These are phyloP conservation scores for Athene cunicularia DNA, from an alignment of 2,113 vertebrate species.

Conservation along the genomic window DNA sequence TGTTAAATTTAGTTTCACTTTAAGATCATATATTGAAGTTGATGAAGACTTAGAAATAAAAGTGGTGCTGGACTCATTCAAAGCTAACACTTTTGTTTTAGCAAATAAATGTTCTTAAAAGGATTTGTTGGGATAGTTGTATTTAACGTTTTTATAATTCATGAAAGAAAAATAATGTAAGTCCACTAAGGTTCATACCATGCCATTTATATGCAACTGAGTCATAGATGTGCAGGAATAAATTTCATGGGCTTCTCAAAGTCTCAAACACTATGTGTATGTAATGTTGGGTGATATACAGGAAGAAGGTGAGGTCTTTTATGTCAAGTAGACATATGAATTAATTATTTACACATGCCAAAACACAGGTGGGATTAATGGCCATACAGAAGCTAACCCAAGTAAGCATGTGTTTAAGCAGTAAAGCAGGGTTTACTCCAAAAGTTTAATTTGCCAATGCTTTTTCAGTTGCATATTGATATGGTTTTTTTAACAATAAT, in stretches of 20 bases:
- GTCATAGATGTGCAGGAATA: background rate
- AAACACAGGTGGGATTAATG: background rate
- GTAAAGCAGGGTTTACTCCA: background rate
- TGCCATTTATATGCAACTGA: background rate
- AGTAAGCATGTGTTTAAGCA: background rate
- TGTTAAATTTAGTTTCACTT: background rate
- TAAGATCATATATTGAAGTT: background rate
- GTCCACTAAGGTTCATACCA: background rate
- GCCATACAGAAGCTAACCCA: background rate
- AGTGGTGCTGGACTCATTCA: background rate
- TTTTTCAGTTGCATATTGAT: background rate
- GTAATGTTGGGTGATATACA: background rate
- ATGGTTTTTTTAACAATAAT: background rate
- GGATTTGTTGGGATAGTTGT: background rate
- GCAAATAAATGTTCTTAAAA: background rate
- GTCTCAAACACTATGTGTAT: background rate
- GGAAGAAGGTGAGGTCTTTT: background rate
- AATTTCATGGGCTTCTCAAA: background rate
- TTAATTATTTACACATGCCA: background rate
- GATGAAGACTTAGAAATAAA: background rate
- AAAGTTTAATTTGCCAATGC: background rate
- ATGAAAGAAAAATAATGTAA: background rate
- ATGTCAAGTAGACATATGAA: background rate
- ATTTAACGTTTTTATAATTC: background rate
- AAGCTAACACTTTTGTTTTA: background rate